Base-by-base conservation (phyloP, 1,140 invertebrate genomes). In the Manduca sexta region DNA sequence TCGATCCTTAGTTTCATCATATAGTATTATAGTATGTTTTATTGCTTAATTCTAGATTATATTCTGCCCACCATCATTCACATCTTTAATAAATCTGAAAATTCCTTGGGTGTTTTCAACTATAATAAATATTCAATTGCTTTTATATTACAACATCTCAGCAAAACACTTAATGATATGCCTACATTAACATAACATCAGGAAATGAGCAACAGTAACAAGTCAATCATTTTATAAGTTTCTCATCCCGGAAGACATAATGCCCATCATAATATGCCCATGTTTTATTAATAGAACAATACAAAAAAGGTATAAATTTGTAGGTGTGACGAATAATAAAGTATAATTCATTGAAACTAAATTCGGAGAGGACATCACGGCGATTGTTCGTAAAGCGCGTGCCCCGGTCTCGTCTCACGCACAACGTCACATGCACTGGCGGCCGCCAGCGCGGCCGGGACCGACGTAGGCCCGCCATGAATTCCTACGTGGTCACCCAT, bases 401-500 rank as follows among this genome's bases (percentile, higher is more conserved):
- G 46, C 49, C 47, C 29, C 46, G 35, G 33, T 34, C 40, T 26
- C 14, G 21, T 47, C 49, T 44, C 41, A 44, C 49, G 43, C 48
- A 34, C 40, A 18, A n/a, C 17, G 15, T 26, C 40, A 26, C 8
- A 26, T 26, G 21, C 21, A 5, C 21, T 26, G 8, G 4, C 21
- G 4, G 21, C 21, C 21, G 21, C 21, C 21, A 2, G 21, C 16
- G 26, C 29, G 3, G 7, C 21, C 21, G 21, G 15, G 34, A 49
- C 41, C 52, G 35, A 26, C 16, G 30, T 21, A 35, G 17, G 33
- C 33, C 47, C 41, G 48, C 51, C 10, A 30, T 35, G 50, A 52
- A 56, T 51, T 52, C 47, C 52, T 47, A 59, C 53, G 56, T 60
- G 60, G 44, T 42, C 53, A 44, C 44, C 69, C 65, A 70, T 74